Evolutionary conservation across 2,113 vertebrate genomes (phyloP), one percentile per base, ranked within the genome.

Genomic region (Struthio camelus): DNA sequence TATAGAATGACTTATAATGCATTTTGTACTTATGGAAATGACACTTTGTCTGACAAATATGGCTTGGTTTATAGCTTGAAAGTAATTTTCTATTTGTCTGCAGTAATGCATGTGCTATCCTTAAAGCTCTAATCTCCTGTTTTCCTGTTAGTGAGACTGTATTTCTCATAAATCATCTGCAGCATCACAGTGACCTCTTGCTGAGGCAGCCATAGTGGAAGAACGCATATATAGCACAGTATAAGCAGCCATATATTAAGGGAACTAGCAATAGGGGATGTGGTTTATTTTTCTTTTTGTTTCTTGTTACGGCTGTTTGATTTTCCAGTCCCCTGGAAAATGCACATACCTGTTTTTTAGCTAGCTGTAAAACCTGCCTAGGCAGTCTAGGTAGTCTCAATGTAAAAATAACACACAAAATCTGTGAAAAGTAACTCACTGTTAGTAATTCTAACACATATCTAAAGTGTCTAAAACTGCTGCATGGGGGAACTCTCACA

Each of bases 61-160:
- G 34, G 14, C 28, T 82, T 51, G 11, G 27, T 66, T 91, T 76
- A 79, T 51, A 70, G 56, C 67, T 78, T 93, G 50, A 73, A 75
- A 71, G 61, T 58, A 80, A 70, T 94, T 89, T 88, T 85, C 66
- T 85, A 25, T 79, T 75, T 89, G 46, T 73, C 48, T 96, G 70
- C n/a, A 73, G n/a, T 80, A 89, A 89, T 46, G 76, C 80, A 80
- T 67, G 12, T 66, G 44, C 23, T 86, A 27, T 46, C 50, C 20
- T 82, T 75, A 91, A 85, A 76, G 4, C 14, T 85, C 91, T 70
- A 54, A 69, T 81, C 71, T 44, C 25, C 34, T 54, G 27, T n/a
- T 46, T 30, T 16, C 24, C 30, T 42, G 8, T 44, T 70, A 75
- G 51, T 79, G 76, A 56, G n/a, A 75, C 46, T 66, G 7, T 79